Evolutionary conservation across 2,113 vertebrate genomes (phyloP).

Genomic region (Paradoxurus hermaphroditus): DNA sequence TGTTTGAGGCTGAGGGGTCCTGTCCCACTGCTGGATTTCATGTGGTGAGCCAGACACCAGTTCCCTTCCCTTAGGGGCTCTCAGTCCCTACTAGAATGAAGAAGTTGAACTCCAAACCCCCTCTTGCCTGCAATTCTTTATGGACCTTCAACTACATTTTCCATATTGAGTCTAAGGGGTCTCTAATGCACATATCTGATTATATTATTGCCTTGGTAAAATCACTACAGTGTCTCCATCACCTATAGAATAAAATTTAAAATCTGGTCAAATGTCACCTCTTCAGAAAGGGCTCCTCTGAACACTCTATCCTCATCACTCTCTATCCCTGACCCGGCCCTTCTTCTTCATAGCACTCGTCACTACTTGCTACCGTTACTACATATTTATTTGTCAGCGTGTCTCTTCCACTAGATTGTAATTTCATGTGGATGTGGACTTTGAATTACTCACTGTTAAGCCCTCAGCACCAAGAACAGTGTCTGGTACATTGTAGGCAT

Average conservation of each 20-base stretch:
- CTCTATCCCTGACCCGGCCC: neutral
- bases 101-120: neutral
- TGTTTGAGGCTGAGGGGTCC: neutral
- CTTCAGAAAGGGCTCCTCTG: slow-evolving; percentile 11
- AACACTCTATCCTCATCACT: neutral
- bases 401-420: slow-evolving; percentile 15
- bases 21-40: neutral
- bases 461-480: neutral
- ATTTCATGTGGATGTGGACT: neutral
- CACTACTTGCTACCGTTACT: neutral
- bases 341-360: neutral
- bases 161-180: neutral
- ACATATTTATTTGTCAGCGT: neutral
- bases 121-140: slow-evolving; percentile 18
- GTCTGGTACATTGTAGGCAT: neutral
- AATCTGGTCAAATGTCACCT: neutral
- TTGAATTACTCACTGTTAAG: slow-evolving; percentile 5
- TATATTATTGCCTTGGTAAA: slow-evolving; percentile 18
- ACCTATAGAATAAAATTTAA: slow-evolving; percentile 1
- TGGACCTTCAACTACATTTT: neutral
- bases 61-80: neutral
- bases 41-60: neutral
- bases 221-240: slow-evolving; percentile 10
- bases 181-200: neutral
- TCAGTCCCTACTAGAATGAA: neutral